Evolutionary conservation across 2,797 vertebrate species (phyloP).

Genomic region (Melanotaenia trifasciata): DNA sequence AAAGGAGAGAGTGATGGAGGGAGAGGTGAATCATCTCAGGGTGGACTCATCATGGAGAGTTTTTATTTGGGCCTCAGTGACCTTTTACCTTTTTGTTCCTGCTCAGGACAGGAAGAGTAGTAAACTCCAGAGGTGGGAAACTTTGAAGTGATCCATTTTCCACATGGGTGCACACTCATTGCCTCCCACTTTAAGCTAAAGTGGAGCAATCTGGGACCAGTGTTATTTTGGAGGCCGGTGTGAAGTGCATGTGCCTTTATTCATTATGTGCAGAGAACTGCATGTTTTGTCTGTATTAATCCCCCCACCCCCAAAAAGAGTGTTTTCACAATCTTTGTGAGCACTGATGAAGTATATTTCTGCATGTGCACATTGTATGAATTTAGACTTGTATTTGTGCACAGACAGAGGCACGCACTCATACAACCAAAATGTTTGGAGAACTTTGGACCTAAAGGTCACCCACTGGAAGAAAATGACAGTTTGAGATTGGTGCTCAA

Average conservation of each 20-base stretch:
- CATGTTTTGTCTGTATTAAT: background rate
- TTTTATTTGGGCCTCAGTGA: slow-evolving; percentile 28
- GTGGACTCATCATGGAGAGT: slow-evolving; percentile 9
- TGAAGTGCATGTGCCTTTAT: background rate
- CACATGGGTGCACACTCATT: background rate
- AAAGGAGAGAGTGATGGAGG: slow-evolving; percentile 37
- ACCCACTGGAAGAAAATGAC: slow-evolving; percentile 37
- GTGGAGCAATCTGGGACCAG: slow-evolving; percentile 13
- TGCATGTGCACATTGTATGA: background rate
- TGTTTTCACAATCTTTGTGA: background rate
- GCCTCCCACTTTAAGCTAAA: slow-evolving; percentile 18
- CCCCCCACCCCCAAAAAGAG: no score
- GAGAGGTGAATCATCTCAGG: slow-evolving; percentile 21
- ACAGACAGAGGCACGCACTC: background rate
- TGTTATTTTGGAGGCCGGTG: slow-evolving; percentile 13
- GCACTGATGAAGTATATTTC: slow-evolving; percentile 2
- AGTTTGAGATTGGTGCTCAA: slow-evolving; percentile 50
- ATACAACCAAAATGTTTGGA: background rate
- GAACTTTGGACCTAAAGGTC: slow-evolving; percentile 68
- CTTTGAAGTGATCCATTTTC: slow-evolving; percentile 32
- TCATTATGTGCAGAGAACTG: background rate
- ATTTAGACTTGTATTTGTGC: background rate
- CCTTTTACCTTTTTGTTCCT: slow-evolving; percentile 41
- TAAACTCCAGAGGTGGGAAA: slow-evolving; percentile 28
- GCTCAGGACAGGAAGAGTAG: slow-evolving; percentile 19